Evolutionary conservation across 2,888 invertebrate species (phyloP), one percentile per base, ranked within the genome.

Genomic region (Philopedon plagiatum): DNA sequence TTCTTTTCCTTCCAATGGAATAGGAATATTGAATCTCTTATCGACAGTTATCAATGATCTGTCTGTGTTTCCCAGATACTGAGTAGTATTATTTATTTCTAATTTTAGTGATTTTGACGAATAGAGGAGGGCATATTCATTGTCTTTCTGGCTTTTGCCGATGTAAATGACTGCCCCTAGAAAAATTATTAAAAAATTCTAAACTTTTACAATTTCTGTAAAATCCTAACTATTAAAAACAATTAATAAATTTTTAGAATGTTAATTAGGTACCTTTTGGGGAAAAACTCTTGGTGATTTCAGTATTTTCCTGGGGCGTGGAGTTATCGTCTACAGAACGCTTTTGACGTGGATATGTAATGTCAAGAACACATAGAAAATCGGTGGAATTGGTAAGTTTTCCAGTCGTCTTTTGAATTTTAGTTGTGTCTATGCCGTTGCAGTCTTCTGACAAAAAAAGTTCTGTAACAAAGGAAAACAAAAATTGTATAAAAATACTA

Each of bases 101-200:
- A 85, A 76, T 5, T 80, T 60, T 1, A 83, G 79, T 0, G 82
- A 79, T 73, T 80, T 78, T 0, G 84, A 82, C 2, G 84, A 83
- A 76, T 83, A 85, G 19, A 85, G 58, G 26, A 81, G 69, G 19
- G 78, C 80, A 74, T 78, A 81, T 39, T 75, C 62, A 26, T 79
- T 73, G 44, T 78, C 75, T 57, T 78, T 79, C 60, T 49, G 73
- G 19, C 76, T 77, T 62, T 76, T 66, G 69, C 80, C 75, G 72
- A 72, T 80, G 68, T 84, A 85, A 5, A 84, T 76, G 3, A 84
- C 81, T 8, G 83, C 78, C n/a, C 60, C 71, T 71, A 29, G 8
- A 23, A 9, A n/a, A n/a, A n/a, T n/a, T n/a, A n/a, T n/a, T n/a
- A n/a, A n/a, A n/a, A n/a, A n/a, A n/a, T n/a, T n/a, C n/a, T n/a